Evolutionary conservation across 2,113 vertebrate genomes (phyloP).

Genomic region (Sinocyclocheilus anophthalmus): DNA sequence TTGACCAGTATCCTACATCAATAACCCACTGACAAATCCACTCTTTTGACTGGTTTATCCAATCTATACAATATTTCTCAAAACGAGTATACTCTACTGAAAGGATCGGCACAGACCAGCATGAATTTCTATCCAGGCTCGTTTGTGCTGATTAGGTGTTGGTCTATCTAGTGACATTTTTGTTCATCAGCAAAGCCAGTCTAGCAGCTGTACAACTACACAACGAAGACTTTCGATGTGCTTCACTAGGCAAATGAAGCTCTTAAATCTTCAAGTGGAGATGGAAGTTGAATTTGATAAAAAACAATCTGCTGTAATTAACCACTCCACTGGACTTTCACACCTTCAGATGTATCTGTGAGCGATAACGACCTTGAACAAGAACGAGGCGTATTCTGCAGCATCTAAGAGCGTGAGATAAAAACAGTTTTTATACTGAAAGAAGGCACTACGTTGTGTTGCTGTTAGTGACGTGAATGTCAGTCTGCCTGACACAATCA

Average conservation of each 20-base stretch:
- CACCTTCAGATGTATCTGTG: neutral
- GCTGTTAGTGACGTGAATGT: neutral
- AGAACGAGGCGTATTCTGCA: neutral
- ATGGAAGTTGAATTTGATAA: slow-evolving; percentile 27
- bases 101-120: neutral
- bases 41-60: slow-evolving; percentile 13
- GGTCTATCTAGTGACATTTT: neutral
- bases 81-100: neutral
- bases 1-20: slow-evolving; percentile 39
- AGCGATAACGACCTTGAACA: slow-evolving; percentile 19
- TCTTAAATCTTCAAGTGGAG: neutral
- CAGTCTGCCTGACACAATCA: neutral
- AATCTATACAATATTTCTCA: neutral
- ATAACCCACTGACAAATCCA: slow-evolving; percentile 34
- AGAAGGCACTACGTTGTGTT: neutral
- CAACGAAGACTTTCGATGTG: neutral
- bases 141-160: neutral
- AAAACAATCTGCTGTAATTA: slow-evolving; percentile 12
- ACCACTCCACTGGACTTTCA: slow-evolving; percentile 16
- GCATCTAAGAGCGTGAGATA: neutral
- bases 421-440: neutral
- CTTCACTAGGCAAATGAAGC: neutral
- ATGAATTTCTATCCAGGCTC: neutral
- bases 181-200: neutral
- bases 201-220: neutral